phyloP scores from a whole-genome alignment of 2,888 invertebrate genomes.

The Aplocera efformata region DNA sequence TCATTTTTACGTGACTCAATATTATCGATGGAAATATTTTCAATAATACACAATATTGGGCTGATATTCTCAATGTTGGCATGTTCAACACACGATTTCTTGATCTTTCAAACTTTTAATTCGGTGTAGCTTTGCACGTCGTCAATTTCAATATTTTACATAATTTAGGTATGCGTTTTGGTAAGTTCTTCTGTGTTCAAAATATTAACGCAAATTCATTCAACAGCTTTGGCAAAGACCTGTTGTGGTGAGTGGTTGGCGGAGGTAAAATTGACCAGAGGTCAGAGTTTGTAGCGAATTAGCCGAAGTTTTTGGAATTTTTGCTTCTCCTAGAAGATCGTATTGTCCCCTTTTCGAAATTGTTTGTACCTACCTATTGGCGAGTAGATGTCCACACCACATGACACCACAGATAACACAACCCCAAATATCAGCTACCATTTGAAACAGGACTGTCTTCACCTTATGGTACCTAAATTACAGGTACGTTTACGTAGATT shows the following conservation, averaged over 20 bases:
- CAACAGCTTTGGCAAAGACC: constrained; percentile 79
- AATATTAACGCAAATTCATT: constrained; percentile 62
- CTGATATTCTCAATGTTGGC: constrained; percentile 63
- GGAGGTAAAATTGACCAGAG: constrained; percentile 65
- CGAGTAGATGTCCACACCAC: constrained; percentile 38
- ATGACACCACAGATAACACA: constrained; percentile 40
- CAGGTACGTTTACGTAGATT: too few relatives aligned
- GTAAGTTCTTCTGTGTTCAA: constrained; percentile 20
- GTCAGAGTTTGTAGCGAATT: constrained; percentile 56
- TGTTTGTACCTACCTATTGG: constrained; percentile 35
- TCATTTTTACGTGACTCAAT: constrained; percentile 7
- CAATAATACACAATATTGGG: constrained; percentile 47
- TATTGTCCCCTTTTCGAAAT: constrained; percentile 45
- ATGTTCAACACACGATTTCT: constrained; percentile 39
- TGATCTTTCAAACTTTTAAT: constrained; percentile 21
- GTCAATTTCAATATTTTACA: constrained; percentile 17
- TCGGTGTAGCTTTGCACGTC: constrained; percentile 51
- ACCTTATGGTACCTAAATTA: too few relatives aligned
- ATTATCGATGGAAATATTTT: constrained; percentile 31
- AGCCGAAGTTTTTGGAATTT: constrained; percentile 57
- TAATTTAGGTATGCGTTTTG: constrained; percentile 5
- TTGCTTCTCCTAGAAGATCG: constrained; percentile 60
- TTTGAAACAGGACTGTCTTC: too few relatives aligned
- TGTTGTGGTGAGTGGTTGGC: constrained; percentile 75
- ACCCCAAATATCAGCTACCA: too few relatives aligned